Percentiles rank a stretch among this genome's conserved stretches.
phyloP scores from a whole-genome alignment of 1,140 invertebrate species.

The Rhopalosiphum padi region DNA sequence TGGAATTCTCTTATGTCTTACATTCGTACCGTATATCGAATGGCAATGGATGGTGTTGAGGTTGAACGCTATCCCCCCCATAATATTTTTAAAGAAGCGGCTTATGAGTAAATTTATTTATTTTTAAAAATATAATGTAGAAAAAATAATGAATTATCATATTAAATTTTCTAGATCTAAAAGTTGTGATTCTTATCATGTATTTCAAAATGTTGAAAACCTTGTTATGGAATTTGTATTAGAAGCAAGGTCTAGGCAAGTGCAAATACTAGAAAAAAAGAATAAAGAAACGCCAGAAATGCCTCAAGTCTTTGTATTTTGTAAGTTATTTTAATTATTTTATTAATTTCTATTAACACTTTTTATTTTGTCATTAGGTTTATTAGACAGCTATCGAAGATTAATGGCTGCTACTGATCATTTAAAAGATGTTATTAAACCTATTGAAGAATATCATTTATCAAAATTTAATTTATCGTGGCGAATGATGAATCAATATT shows the following conservation, averaged over 20 bases:
- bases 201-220: conserved; percentile 70
- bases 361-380: conserved; percentile 62
- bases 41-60: conserved; percentile 64
- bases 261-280: conserved; percentile 66
- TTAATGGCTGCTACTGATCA: conserved; percentile 68
- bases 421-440: conserved; percentile 68
- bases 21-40: conserved; percentile 65
- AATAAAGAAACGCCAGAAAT: conserved; percentile 65
- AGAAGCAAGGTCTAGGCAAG: conserved; percentile 70
- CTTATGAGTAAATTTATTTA: conserved; percentile 61
- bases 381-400: conserved; percentile 71
- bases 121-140: background rate
- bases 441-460: conserved; percentile 68
- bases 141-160: conserved; percentile 5
- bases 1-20: conserved; percentile 69
- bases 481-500: conserved; percentile 71
- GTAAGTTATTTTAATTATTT: conserved; percentile 63
- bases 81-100: conserved; percentile 61
- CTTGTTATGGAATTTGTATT: conserved; percentile 72
- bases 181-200: conserved; percentile 69
- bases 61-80: conserved; percentile 60
- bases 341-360: background rate
- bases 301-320: conserved; percentile 67
- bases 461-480: conserved; percentile 70
- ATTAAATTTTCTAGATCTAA: conserved; percentile 66